Evolutionary conservation across 2,888 invertebrate genomes (phyloP), one percentile per base, ranked within the genome.

Genomic region (Drepanosiphum platanoidis): DNA sequence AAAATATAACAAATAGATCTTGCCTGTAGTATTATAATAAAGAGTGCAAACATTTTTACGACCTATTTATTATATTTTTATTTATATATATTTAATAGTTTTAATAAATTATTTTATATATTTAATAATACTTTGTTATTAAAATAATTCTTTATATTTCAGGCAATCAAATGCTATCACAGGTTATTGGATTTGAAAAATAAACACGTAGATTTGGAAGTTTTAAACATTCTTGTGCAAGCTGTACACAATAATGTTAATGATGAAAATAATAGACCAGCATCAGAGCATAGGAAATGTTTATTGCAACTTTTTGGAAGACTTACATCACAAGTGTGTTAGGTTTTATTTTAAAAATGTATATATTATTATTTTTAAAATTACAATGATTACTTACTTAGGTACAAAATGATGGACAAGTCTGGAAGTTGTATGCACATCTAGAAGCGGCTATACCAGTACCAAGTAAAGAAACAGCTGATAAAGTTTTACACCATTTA

Each of bases 381-480:
- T 58, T 18, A 39, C 1, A 58, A 32, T 77, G 8, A 42, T n/a
- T n/a, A n/a, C n/a, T n/a, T 42, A 80, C 86, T n/a, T 87, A 91
- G 90, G 89, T 90, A 15, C 89, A 90, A 52, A 94, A 93, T 87
- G 93, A 94, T 88, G 92, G 94, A 0, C 92, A 93, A 86, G 89
- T 97, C 9, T 97, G 97, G 97, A 93, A 94, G 88, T 89, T 96
- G 86, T 96, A 97, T 88, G 94, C 96, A 0, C 91, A 94, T 88
- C 89, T 96, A 86, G 93, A 94, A 34, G 91, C 92, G 0, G 87
- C 89, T 75, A 89, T 88, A 70, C 84, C 87, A 82, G 86, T 84
- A 13, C 88, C 88, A 36, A 90, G 89, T 15, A 88, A 89, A 58
- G 88, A 90, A 46, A 89, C 89, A 36, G 87, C 88, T 86, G 89